Base-by-base conservation (phyloP, 1,140 invertebrate genomes). In the Babylonia areolata region DNA sequence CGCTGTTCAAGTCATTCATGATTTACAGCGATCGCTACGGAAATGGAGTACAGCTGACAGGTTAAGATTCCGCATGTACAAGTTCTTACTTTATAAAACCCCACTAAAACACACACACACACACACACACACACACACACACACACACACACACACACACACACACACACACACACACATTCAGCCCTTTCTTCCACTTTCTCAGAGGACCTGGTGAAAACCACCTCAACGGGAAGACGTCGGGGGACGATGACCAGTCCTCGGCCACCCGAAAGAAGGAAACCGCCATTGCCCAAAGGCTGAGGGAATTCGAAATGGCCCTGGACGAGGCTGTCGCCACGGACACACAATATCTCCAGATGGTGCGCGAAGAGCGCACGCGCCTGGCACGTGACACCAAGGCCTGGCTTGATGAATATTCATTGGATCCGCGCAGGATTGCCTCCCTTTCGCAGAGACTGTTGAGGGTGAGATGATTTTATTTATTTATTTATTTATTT, bases 341-440 rank as follows among this genome's bases (percentile, higher is more conserved):
- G 33, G 73, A 77, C 73, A 33, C 23, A 3, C 33, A 35, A 6
- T 77, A 31, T 33, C 31, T 77, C 0, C 31, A 39, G 33, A 77
- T 77, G 73, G 73, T 77, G n/a, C 73, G 73, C 9, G 73, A 77
- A 33, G 23, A 77, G 31, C 73, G 73, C n/a, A 77, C 73, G 23
- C 73, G 73, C n/a, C 31, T 77, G 73, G n/a, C 73, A 39, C 31
- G n/a, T 31, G 31, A 77, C 11, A 35, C 37, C 6, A 6, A 23
- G 2, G 73, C 0, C 1, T 77, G 73, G 73, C 3, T 17, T 5
- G 31, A 35, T 11, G 31, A 77, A 37, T 77, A 77, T 39, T 37
- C 33, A 11, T 9, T 77, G 31, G 73, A 77, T 5, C 9, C 0
- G 23, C 9, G 37, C 33, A 35, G 23, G 23, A 77, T 77, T 33